Evolutionary conservation across 2,113 vertebrate species (phyloP), one percentile per base, ranked within the genome.

Genomic region (Hemibagrus wyckioides): DNA sequence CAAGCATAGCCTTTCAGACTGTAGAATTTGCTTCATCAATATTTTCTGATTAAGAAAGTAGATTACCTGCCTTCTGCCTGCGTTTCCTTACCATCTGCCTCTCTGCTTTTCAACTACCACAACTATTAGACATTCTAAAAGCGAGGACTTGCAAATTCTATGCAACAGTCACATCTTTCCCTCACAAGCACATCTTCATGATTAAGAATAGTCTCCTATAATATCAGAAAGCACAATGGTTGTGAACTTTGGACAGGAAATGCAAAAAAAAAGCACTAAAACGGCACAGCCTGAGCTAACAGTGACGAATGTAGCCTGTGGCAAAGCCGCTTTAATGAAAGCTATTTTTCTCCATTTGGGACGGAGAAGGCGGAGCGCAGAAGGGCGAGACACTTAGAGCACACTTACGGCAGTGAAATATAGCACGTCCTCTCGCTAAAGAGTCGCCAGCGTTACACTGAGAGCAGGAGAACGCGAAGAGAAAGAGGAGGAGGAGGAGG

Each of bases 261-360:
- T 36, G 75, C 44, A 88, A 90, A 92, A 91, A 90, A 90, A 92
- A 92, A 91, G 89, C 85, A 90, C 89, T 90, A 90, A 94, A 93
- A 93, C 77, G 90, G 93, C 48, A 73, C 86, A 87, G 88, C 87
- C 90, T 91, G 88, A 91, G 76, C 89, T 87, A 92, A 90, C 92
- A 87, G 91, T 95, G 94, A 95, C 91, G 69, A 94, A 96, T 94
- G 94, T 94, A 91, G 92, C 93, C 93, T 94, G 94, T 95, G 91
- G 93, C 91, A 91, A 92, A 88, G 90, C 87, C 63, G 91, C 89
- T 89, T 93, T 95, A 96, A 96, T 96, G 94, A 95, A 95, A 95
- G 93, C 94, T 92, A 95, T 96, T 95, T 94, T 94, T 96, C 95
- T 94, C 92, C 90, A 95, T 95, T 95, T 94, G 91, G 92, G 89